These are phyloP conservation scores for Zeus faber DNA, from an alignment of 2,113 vertebrate species.

Conservation along the genomic window DNA sequence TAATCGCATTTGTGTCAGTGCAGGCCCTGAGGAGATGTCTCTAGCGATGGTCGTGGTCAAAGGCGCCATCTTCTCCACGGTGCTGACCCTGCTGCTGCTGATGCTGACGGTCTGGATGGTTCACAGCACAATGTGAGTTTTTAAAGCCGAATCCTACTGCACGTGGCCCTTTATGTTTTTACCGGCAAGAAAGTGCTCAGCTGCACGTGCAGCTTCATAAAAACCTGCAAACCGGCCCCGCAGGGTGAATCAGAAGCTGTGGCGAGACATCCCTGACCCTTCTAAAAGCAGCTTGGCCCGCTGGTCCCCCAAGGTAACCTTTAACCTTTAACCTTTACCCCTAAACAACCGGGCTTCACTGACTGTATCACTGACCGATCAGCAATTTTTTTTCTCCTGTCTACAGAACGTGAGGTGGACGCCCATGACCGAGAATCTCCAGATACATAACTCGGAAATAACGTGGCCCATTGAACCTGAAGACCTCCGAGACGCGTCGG, in stretches of 20 bases:
- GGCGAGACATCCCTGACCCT: slow-evolving; percentile 61
- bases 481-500: too few relatives aligned
- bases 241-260: slow-evolving; percentile 56
- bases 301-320: slow-evolving; percentile 64
- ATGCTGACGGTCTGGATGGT: slow-evolving; percentile 30
- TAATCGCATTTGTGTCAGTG: too few relatives aligned
- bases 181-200: too few relatives aligned
- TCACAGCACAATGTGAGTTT: slow-evolving; percentile 30
- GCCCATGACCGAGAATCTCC: too few relatives aligned
- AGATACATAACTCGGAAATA: too few relatives aligned
- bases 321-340: background rate
- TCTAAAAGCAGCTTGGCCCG: slow-evolving; percentile 63
- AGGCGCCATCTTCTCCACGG: background rate
- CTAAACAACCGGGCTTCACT: too few relatives aligned
- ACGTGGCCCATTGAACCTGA: too few relatives aligned
- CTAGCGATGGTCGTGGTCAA: slow-evolving; percentile 9
- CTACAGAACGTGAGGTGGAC: too few relatives aligned
- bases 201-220: background rate
- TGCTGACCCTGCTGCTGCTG: slow-evolving; percentile 25
- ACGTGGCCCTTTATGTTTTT: too few relatives aligned
- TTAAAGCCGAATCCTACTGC: too few relatives aligned
- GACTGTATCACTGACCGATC: too few relatives aligned
- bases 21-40: slow-evolving; percentile 36
- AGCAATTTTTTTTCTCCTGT: too few relatives aligned
- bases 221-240: background rate